phyloP scores from a whole-genome alignment of 2,888 invertebrate species.

The Dorcus hopei region DNA sequence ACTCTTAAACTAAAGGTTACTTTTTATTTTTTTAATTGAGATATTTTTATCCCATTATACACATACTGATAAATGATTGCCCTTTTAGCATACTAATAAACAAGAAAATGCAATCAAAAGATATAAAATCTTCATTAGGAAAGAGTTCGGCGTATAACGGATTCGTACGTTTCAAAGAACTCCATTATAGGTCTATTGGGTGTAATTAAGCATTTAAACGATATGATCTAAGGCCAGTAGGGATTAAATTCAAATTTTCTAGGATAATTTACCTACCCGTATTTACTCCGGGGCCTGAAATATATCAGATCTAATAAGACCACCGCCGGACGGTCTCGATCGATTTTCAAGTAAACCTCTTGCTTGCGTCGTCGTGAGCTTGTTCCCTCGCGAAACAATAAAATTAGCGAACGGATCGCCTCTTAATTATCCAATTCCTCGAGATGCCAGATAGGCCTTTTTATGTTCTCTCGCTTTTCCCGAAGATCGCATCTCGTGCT shows the following conservation, averaged over 20 bases:
- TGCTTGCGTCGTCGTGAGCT: too few species aligned
- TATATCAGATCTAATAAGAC: slow-evolving; percentile 16
- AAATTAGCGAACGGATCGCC: too few species aligned
- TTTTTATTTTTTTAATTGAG: too few species aligned
- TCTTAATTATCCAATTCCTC: too few species aligned
- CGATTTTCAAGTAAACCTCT: background rate
- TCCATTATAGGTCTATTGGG: slow-evolving; percentile 34
- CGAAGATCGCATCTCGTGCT: slow-evolving; percentile 10
- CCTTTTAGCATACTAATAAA: background rate
- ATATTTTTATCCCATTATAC: too few species aligned
- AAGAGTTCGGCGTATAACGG: slow-evolving; percentile 5
- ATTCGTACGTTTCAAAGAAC: slow-evolving; percentile 7
- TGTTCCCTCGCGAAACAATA: too few species aligned
- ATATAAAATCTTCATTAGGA: slow-evolving; percentile 9
- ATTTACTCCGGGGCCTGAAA: slow-evolving; percentile 17
- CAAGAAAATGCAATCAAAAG: slow-evolving; percentile 7
- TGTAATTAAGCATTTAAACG: slow-evolving; percentile 43
- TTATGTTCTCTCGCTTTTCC: too few species aligned
- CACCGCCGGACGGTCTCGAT: background rate
- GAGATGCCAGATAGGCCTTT: too few species aligned
- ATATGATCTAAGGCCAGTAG: slow-evolving; percentile 40
- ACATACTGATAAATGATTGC: too few species aligned
- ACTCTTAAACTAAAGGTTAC: too few species aligned
- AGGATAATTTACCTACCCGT: slow-evolving; percentile 38
- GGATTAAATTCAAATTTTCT: slow-evolving; percentile 41